Evolutionary conservation across 2,113 vertebrate species (phyloP).

Genomic region (Raphicerus campestris): DNA sequence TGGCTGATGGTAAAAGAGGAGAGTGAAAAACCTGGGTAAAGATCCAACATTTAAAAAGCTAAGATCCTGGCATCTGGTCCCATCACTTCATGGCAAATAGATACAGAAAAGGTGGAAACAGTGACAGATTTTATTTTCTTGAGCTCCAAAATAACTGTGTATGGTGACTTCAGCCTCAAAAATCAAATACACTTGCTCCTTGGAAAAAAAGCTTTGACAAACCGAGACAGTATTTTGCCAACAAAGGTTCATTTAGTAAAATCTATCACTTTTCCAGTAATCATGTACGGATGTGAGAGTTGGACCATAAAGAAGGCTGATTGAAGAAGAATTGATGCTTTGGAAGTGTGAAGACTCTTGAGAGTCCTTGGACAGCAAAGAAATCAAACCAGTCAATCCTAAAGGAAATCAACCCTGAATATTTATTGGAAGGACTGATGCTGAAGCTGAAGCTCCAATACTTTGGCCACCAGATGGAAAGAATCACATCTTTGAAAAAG

Average conservation of each 20-base stretch:
- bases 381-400: neutral
- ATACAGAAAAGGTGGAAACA: neutral
- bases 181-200: neutral
- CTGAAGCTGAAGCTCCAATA: neutral
- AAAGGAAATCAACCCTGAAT: neutral
- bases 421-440: neutral
- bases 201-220: neutral
- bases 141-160: neutral
- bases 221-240: neutral
- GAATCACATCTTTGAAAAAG: neutral
- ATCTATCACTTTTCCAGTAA: neutral
- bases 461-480: neutral
- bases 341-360: neutral
- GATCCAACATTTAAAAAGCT: neutral
- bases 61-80: neutral
- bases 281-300: neutral
- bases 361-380: neutral
- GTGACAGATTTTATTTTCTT: neutral
- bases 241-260: neutral
- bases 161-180: neutral
- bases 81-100: neutral
- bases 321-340: neutral
- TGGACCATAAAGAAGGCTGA: neutral
- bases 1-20: neutral
- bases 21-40: neutral